Evolutionary conservation across 2,888 invertebrate genomes (phyloP).

Genomic region (Nemoura dubitans): DNA sequence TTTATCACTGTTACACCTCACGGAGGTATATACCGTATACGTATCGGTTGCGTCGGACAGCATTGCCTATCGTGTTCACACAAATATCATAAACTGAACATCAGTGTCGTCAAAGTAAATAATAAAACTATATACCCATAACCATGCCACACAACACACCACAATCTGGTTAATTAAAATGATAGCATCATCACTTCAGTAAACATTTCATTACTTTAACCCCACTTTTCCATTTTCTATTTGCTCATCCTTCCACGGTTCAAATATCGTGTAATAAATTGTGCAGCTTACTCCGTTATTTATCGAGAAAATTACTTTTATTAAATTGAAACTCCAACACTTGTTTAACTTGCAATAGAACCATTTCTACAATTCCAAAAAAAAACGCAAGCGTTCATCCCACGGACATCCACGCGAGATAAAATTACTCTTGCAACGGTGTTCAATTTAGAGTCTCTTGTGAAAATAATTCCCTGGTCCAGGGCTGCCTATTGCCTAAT

Average conservation of each 20-base stretch:
- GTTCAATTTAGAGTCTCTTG: background rate
- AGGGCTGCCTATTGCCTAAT: background rate
- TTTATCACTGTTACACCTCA: background rate
- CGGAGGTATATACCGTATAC: background rate
- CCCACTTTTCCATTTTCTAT: background rate
- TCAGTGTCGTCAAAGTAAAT: background rate
- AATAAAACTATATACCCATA: background rate
- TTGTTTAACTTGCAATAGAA: background rate
- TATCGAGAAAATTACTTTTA: conserved; percentile 1
- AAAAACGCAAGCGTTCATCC: no score
- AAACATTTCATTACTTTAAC: background rate
- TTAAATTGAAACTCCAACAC: background rate
- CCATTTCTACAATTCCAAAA: no score
- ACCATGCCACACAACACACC: background rate
- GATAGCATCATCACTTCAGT: background rate
- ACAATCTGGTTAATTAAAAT: background rate
- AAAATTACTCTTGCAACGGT: background rate
- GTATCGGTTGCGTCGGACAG: background rate
- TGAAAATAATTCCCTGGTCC: background rate
- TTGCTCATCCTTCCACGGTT: background rate
- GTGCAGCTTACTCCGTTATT: background rate
- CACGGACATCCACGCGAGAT: background rate
- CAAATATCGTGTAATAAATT: background rate
- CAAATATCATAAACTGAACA: background rate
- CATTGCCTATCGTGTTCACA: background rate